Conservation (phyloP, 2,797 vertebrate species). For the Nannoperca australis region DNA sequence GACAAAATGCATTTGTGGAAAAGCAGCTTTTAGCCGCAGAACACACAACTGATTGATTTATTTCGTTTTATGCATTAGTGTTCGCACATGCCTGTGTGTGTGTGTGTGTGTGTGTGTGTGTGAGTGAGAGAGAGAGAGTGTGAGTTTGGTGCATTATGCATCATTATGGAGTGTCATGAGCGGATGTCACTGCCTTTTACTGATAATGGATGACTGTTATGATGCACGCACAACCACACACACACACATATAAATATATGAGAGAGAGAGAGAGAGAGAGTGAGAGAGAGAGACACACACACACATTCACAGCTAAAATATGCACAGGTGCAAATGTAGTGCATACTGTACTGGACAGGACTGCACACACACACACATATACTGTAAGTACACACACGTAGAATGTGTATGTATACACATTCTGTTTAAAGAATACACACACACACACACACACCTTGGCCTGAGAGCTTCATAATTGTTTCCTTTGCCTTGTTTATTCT, state of each 20-base stretch:
- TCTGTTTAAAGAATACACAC: not conserved
- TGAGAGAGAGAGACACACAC: not conserved
- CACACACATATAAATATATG: not conserved
- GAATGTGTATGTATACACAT: not conserved
- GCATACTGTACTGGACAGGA: not conserved
- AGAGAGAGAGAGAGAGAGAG: too few species aligned
- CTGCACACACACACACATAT: not conserved
- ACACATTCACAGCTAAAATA: not conserved
- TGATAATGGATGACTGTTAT: slow-evolving; percentile 70
- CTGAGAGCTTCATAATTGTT: slow-evolving; percentile 32
- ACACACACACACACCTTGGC: slow-evolving; percentile 27
- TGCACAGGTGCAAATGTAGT: not conserved
- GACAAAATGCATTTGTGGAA: slow-evolving; percentile 76
- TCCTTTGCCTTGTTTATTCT: slow-evolving; percentile 51
- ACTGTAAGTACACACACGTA: not conserved
- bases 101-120: slow-evolving; percentile 23
- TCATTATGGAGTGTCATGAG: slow-evolving; percentile 68
- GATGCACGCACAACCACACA: slow-evolving; percentile 15
- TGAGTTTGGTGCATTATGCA: slow-evolving; percentile 63
- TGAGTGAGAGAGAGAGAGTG: too few species aligned
- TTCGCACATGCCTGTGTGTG: slow-evolving; percentile 21
- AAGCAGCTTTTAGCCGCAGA: slow-evolving; percentile 75
- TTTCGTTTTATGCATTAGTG: slow-evolving; percentile 76
- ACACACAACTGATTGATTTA: slow-evolving; percentile 75
- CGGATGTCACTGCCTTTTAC: slow-evolving; percentile 71